Conservation (phyloP, 2,888 invertebrate species). For the Mystacides longicornis region DNA sequence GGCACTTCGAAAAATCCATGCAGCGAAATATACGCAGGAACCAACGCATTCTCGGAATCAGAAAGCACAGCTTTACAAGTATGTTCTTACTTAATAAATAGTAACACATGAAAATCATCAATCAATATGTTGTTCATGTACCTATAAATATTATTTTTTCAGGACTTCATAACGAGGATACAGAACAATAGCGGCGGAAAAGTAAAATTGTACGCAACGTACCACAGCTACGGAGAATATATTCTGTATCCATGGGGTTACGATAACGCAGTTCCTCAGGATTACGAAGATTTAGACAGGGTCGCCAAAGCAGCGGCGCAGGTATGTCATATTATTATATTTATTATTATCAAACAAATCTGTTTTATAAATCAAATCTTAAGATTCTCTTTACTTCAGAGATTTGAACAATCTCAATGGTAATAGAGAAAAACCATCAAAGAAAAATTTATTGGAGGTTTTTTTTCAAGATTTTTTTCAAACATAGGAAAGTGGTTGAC, state of each 20-base stretch:
- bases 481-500: no score
- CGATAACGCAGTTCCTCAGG: conserved; percentile 61
- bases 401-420: no score
- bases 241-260: conserved; percentile 85
- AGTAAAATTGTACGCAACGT: conserved; percentile 66
- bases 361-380: no score
- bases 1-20: conserved; percentile 81
- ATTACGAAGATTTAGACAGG: conserved; percentile 59
- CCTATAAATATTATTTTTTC: conserved; percentile 27
- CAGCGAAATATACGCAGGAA: conserved; percentile 72
- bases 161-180: conserved; percentile 46
- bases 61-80: conserved; percentile 63
- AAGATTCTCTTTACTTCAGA: no score
- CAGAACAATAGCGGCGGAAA: no score
- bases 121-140: neutral
- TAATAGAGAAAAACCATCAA: no score
- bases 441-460: no score
- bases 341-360: no score
- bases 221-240: conserved; percentile 82
- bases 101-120: neutral
- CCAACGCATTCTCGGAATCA: conserved; percentile 76
- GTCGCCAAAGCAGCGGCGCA: conserved; percentile 64
- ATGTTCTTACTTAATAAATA: conserved; percentile 27
- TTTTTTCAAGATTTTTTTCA: no score
- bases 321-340: no score